Base-by-base conservation (phyloP, 2,113 vertebrate genomes). In the Caloenas nicobarica region DNA sequence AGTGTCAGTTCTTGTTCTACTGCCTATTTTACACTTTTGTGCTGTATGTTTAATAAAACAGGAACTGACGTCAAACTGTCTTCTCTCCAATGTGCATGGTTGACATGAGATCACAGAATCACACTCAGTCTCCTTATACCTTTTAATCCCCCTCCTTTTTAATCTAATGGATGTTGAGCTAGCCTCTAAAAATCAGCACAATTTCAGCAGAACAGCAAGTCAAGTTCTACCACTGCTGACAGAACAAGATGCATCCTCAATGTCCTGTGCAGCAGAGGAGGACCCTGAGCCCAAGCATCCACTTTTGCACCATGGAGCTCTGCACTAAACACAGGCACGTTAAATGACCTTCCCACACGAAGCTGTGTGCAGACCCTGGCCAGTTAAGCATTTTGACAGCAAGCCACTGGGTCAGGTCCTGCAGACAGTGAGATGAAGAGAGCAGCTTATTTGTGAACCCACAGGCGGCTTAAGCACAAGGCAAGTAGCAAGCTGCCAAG, bases 241-340 rank as follows among this genome's bases (percentile, higher is more conserved):
- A 65, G 56, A 86, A 88, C 0, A 0, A 82, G 31, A 23, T 38
- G 36, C 16, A 40, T 16, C 1, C 5, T 57, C n/a, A 4, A 2
- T 10, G 7, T 44, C 17, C 19, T 29, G 33, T 48, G 19, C 0
- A 2, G 8, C 50, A 85, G 25, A 61, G 38, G 40, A 87, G 53
- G 26, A 79, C 42, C 40, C 64, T 13, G 33, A 81, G 48, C 25
- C 42, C 76, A 62, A 21, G 26, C 44, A 48, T 21, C 26, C 26
- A 4, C 28, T 24, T 65, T 13, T 36, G 44, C 21, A 48, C 31
- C 25, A 5, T 0, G 10, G 11, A 9, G 44, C 25, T 50, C 56
- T 50, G 60, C 23, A 18, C 2, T 58, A 60, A 83, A 56, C 28
- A 7, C 11, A 10, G 1, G 13, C 23, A 12, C 18, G 17, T 18